Percentiles rank a stretch among this genome's conserved stretches.
Conservation (phyloP, 1,140 invertebrate species). For the Tetramorium parvispinum region DNA sequence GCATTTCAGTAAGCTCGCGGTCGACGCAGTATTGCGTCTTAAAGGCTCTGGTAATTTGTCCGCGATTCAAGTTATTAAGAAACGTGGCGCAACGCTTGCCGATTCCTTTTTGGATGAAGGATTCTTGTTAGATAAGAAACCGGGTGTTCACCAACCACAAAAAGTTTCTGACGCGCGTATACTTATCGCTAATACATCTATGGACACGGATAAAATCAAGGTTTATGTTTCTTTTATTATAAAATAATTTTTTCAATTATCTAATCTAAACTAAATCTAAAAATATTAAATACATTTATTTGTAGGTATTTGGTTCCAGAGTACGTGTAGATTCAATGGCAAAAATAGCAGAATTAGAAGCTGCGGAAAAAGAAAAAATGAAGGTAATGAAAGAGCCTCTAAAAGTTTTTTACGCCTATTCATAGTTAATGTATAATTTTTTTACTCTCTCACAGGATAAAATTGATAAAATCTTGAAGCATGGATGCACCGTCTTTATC, state of each 20-base stretch:
- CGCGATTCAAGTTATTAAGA: conserved; percentile 99
- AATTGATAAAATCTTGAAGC: conserved; percentile 98
- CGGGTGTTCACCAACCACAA: conserved; percentile 95
- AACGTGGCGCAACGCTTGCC: conserved; percentile 95
- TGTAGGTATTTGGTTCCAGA: conserved; percentile 96
- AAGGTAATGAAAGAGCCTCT: conserved; percentile 86
- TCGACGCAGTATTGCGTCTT: conserved; percentile 97
- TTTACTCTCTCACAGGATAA: conserved; percentile 89
- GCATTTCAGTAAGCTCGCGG: conserved; percentile 97
- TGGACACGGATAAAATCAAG: conserved; percentile 99
- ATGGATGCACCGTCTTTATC: conserved; percentile 99
- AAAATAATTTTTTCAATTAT: conserved; percentile 28
- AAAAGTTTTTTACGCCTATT: background rate
- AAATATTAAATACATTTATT: conserved; percentile 62
- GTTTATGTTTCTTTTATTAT: conserved; percentile 78
- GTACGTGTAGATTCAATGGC: conserved; percentile 99
- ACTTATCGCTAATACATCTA: conserved; percentile 99
- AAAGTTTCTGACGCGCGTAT: conserved; percentile 93
- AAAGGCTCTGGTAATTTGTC: conserved; percentile 98
- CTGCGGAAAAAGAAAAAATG: conserved; percentile 99
- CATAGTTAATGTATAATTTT: conserved; percentile 26
- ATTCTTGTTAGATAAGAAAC: conserved; percentile 98
- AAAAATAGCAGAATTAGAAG: conserved; percentile 98
- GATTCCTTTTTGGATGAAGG: conserved; percentile 99
- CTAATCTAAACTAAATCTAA: background rate